These are phyloP conservation scores for Lasioglossum malachurum DNA, from an alignment of 2,888 invertebrate species.

Conservation along the genomic window DNA sequence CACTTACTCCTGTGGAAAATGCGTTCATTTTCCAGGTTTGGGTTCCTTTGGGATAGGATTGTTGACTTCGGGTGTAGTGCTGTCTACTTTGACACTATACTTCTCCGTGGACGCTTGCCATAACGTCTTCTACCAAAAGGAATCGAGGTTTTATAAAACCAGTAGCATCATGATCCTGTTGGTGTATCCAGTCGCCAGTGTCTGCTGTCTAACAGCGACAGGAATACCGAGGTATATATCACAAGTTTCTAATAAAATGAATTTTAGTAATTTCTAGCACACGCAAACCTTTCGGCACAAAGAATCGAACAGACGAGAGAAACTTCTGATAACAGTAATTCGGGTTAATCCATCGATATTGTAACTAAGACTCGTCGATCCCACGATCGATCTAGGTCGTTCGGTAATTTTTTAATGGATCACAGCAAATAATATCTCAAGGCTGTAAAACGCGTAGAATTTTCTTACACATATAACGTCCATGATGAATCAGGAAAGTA, in stretches of 20 bases:
- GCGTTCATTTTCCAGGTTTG: constrained; percentile 75
- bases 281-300: background rate
- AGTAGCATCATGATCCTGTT: constrained; percentile 76
- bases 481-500: background rate
- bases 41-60: constrained; percentile 77
- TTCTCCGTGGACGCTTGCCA: constrained; percentile 78
- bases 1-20: no score
- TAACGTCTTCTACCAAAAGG: constrained; percentile 77
- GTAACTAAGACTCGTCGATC: background rate
- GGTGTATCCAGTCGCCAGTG: constrained; percentile 81
- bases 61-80: constrained; percentile 75
- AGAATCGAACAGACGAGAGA: background rate
- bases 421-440: background rate
- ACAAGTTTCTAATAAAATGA: background rate
- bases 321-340: background rate
- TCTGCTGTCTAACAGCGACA: constrained; percentile 79
- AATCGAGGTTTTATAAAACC: constrained; percentile 77
- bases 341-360: background rate
- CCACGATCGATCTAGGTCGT: background rate
- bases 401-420: background rate
- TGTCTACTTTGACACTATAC: constrained; percentile 77
- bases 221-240: constrained; percentile 81
- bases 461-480: background rate
- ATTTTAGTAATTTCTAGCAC: background rate
- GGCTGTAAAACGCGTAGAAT: background rate